phyloP scores from a whole-genome alignment of 2,113 vertebrate genomes.

The Corapipo altera region DNA sequence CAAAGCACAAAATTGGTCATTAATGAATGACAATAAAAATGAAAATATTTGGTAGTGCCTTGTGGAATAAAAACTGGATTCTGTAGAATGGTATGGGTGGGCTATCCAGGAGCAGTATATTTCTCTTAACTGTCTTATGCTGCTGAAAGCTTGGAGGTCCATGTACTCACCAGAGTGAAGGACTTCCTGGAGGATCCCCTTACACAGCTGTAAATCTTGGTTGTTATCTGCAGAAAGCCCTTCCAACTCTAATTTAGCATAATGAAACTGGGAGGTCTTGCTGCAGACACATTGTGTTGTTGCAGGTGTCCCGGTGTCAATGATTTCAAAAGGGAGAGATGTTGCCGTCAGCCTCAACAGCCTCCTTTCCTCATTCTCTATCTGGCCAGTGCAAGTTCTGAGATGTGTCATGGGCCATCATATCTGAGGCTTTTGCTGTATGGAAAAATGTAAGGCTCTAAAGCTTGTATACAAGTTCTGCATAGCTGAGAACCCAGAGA shows the following conservation, averaged over 20 bases:
- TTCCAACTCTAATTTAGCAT: neutral
- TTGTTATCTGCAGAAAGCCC: neutral
- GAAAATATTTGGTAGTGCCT: neutral
- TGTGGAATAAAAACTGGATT: neutral
- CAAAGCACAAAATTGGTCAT: neutral
- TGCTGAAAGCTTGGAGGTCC: neutral
- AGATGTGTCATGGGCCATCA: neutral
- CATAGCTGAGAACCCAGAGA: neutral
- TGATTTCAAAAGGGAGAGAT: neutral
- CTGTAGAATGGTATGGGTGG: neutral
- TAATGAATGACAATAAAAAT: neutral
- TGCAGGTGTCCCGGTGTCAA: fast-evolving
- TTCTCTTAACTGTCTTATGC: neutral
- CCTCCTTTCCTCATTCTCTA: neutral
- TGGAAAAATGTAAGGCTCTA: neutral
- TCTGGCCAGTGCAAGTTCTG: neutral
- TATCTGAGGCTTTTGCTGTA: neutral
- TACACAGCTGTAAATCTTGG: neutral
- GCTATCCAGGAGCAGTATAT: neutral
- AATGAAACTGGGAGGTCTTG: neutral
- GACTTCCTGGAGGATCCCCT: neutral
- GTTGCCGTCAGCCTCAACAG: neutral
- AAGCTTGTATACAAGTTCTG: neutral
- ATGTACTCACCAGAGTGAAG: neutral
- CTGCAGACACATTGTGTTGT: neutral